These are phyloP conservation scores for Adelges cooleyi DNA, from an alignment of 1,140 invertebrate genomes.

Conservation along the genomic window DNA sequence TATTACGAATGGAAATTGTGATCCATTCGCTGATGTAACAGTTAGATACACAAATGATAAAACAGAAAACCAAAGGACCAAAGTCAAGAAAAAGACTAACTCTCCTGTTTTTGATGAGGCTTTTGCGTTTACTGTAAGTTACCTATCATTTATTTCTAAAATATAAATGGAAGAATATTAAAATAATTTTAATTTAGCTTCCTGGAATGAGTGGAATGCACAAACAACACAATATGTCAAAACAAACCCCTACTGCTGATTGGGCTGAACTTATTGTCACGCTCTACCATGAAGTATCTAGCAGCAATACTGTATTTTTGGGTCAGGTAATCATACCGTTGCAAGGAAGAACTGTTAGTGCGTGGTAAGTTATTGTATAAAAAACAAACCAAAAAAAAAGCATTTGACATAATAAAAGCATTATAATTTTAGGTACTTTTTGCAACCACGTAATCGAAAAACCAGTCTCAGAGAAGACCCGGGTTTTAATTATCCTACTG, in stretches of 20 bases:
- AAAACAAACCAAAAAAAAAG: not conserved
- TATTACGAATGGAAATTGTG: slow-evolving; percentile 78
- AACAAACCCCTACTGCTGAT: slow-evolving; percentile 39
- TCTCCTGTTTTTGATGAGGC: slow-evolving; percentile 79
- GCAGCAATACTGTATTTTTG: slow-evolving; percentile 62
- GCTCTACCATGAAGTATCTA: slow-evolving; percentile 71
- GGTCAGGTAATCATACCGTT: slow-evolving; percentile 73
- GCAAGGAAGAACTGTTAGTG: slow-evolving; percentile 48
- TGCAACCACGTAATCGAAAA: slow-evolving; percentile 63
- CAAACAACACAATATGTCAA: slow-evolving; percentile 7
- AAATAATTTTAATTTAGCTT: slow-evolving; percentile 5
- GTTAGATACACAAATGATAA: slow-evolving; percentile 69
- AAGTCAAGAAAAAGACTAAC: slow-evolving; percentile 77
- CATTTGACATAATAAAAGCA: not conserved
- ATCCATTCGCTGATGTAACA: slow-evolving; percentile 73
- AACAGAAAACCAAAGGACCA: slow-evolving; percentile 68
- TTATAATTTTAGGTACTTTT: slow-evolving; percentile 48
- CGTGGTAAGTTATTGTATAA: slow-evolving; percentile 42
- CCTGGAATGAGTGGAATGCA: slow-evolving; percentile 12
- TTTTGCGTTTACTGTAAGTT: slow-evolving; percentile 71
- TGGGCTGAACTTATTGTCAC: slow-evolving; percentile 62
- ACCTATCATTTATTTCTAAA: not conserved
- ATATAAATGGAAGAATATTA: not conserved
- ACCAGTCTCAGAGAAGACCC: slow-evolving; percentile 42
- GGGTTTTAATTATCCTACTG: slow-evolving; percentile 34